phyloP scores from a whole-genome alignment of 2,113 vertebrate species.

The Benitochromis conjunctus region DNA sequence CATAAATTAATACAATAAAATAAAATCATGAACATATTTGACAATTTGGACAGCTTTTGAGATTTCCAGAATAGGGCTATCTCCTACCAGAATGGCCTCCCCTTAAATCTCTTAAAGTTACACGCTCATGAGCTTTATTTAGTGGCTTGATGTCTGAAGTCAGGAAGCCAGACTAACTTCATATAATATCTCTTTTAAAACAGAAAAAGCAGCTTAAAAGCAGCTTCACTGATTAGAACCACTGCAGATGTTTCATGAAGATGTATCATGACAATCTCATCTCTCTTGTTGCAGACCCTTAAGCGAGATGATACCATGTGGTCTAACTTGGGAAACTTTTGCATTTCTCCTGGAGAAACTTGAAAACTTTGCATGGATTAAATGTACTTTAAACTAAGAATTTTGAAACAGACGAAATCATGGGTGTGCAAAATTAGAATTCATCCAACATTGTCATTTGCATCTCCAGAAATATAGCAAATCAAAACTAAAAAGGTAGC shows the following conservation, averaged over 20 bases:
- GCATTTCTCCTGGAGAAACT: not conserved
- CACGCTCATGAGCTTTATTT: not conserved
- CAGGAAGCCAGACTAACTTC: not conserved
- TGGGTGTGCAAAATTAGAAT: not conserved
- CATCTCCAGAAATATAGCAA: not conserved
- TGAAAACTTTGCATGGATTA: not conserved
- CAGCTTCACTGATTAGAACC: not conserved
- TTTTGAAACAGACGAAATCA: not conserved
- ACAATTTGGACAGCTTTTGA: not conserved
- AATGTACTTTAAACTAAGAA: not conserved
- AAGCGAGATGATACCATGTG: rapidly evolving
- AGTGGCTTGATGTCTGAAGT: not conserved
- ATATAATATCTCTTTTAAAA: not conserved
- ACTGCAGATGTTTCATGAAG: not conserved
- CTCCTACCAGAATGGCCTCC: not conserved
- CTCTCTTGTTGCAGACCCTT: not conserved
- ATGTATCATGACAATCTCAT: not conserved
- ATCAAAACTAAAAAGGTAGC: too few relatives aligned
- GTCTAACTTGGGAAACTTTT: not conserved
- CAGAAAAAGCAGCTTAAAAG: not conserved
- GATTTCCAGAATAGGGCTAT: not conserved
- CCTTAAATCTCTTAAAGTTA: not conserved
- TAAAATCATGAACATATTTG: not conserved
- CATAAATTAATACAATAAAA: rapidly evolving
- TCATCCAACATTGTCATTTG: not conserved